These are phyloP conservation scores for Cyprinus carpio DNA, from an alignment of 2,113 vertebrate genomes.

Conservation along the genomic window DNA sequence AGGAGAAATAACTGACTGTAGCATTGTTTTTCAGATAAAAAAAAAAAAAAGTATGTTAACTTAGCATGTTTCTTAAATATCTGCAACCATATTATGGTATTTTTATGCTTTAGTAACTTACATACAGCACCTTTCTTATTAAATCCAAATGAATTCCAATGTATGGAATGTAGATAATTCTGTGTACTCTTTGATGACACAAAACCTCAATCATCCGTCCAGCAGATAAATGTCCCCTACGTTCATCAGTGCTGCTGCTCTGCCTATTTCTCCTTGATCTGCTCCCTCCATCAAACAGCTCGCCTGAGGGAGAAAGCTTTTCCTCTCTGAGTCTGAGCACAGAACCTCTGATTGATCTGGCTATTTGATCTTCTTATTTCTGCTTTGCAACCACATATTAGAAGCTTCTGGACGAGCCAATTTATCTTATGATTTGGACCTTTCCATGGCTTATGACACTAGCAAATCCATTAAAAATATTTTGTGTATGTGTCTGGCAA, in stretches of 20 bases:
- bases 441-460: constrained; percentile 1
- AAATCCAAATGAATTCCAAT: background rate
- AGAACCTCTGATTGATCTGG: constrained; percentile 18
- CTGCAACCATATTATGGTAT: no score
- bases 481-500: background rate
- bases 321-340: background rate
- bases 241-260: background rate
- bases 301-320: constrained; percentile 7
- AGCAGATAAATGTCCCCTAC: constrained; percentile 11
- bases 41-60: no score
- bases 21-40: no score
- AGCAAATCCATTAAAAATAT: background rate
- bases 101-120: no score
- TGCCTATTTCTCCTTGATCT: constrained; percentile 5
- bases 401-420: constrained; percentile 1
- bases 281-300: constrained; percentile 18
- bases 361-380: constrained; percentile 28
- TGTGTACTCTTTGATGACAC: background rate
- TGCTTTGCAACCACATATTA: constrained; percentile 16
- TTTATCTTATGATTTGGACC: constrained; percentile 13
- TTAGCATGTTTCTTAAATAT: no score
- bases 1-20: no score
- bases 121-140: background rate
- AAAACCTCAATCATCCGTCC: constrained; percentile 3
- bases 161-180: background rate